Conservation (phyloP, 23 tunicate species). For the Halocynthia aurantium region DNA sequence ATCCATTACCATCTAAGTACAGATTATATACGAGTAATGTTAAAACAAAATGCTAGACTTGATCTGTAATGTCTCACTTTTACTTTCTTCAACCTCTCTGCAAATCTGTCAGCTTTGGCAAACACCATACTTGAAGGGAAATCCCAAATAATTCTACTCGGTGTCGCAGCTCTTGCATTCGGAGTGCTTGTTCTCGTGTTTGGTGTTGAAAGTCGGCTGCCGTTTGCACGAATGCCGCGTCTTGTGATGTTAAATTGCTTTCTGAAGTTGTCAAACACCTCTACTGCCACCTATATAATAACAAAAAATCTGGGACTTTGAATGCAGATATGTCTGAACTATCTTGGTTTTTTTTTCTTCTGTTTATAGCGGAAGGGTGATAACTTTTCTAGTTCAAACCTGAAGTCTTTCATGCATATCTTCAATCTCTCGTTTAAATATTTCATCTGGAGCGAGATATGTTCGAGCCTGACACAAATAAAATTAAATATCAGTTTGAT, state of each 20-base stretch:
- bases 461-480: slow-evolving; percentile 40
- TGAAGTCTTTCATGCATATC: slow-evolving; percentile 60
- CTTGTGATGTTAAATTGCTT: slow-evolving; percentile 46
- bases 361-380: not conserved
- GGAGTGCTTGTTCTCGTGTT: slow-evolving; percentile 13
- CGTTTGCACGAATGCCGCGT: slow-evolving; percentile 20
- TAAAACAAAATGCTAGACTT: no score
- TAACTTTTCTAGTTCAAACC: slow-evolving; percentile 2
- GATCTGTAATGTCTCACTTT: slow-evolving; percentile 25
- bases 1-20: no score
- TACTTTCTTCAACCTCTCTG: slow-evolving; percentile 31
- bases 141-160: slow-evolving; percentile 37
- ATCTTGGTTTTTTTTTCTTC: no score
- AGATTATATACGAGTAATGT: no score
- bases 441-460: slow-evolving; percentile 62
- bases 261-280: slow-evolving; percentile 57
- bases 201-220: slow-evolving; percentile 23
- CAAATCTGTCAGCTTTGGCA: slow-evolving; percentile 64
- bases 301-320: no score
- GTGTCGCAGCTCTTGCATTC: slow-evolving; percentile 21
- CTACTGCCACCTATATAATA: slow-evolving; percentile 28
- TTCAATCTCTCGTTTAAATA: slow-evolving; percentile 72
- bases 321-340: no score
- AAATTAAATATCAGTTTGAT: not conserved
- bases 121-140: slow-evolving; percentile 83